These are phyloP conservation scores for Illadopsis cleaveri DNA, from an alignment of 2,113 vertebrate species.

Conservation along the genomic window DNA sequence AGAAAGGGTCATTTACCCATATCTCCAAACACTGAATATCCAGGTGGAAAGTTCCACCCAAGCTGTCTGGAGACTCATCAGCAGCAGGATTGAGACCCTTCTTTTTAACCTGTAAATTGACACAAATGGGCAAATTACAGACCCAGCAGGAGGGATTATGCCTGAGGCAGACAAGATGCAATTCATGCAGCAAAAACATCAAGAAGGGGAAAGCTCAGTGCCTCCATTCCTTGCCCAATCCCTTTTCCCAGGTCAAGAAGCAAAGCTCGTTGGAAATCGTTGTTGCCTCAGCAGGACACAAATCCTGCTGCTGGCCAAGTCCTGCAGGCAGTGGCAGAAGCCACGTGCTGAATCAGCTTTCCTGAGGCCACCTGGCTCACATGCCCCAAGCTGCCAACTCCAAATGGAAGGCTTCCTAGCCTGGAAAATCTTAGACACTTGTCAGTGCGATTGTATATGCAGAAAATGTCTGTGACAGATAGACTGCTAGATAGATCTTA, in stretches of 20 bases:
- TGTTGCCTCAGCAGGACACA: background rate
- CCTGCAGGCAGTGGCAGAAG: conserved; percentile 1
- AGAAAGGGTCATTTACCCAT: background rate
- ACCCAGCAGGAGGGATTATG: conserved; percentile 8
- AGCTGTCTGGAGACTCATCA: conserved; percentile 4
- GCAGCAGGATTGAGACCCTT: background rate
- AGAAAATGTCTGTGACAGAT: conserved; percentile 23
- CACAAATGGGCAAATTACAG: conserved; percentile 47
- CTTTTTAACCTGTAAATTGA: conserved; percentile 60
- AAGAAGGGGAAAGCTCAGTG: background rate
- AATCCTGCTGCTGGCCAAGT: background rate
- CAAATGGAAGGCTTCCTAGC: conserved; percentile 7
- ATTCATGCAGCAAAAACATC: background rate
- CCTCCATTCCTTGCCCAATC: background rate
- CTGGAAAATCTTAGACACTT: background rate
- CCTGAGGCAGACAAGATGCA: background rate
- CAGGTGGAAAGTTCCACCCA: background rate
- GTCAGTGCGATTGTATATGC: background rate
- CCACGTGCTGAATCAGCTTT: conserved; percentile 34
- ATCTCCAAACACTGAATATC: background rate
- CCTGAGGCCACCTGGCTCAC: conserved; percentile 39
- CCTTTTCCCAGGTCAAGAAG: conserved; percentile 31
- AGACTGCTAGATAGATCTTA: background rate
- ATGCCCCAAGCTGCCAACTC: conserved; percentile 4
- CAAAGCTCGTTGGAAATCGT: background rate